Base-by-base conservation (phyloP, 2,888 invertebrate species). In the Tachina grossa region DNA sequence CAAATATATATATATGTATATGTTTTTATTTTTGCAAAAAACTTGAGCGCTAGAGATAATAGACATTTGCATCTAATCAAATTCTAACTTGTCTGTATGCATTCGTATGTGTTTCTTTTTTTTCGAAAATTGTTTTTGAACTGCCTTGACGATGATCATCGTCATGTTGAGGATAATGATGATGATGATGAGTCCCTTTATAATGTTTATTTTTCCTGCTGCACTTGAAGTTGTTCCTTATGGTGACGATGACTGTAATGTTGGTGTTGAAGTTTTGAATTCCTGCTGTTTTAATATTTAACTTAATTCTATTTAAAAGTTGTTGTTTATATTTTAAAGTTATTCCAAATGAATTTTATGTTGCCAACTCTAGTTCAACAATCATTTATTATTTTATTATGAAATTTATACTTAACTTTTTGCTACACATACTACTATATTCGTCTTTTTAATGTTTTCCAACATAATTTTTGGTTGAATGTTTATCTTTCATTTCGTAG, bases 251-350 rank as follows among this genome's bases (percentile, higher is more conserved):
- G 45, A 22, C 10, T 31, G 9, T 47, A 0, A 41, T 11, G 49
- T 41, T 59, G 68, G n/a, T 41, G 49, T 57, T 66, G 65, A 75
- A 75, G 75, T 77, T 78, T 49, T 31, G 51, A 59, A 41, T 49
- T 74, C 59, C 41, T 74, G 66, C 59, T 79, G 69, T 75, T 66
- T 55, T 63, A 74, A 65, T 66, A 72, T 80, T 74, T 72, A 31
- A 51, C 49, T 41, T 45, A 55, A 74, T 79, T 43, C 55, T 53
- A 55, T 69, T 49, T 68, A 16, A 76, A 74, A 71, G 82, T 69
- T 78, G 53, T 75, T 69, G 13, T 55, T 59, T 9, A 61, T 45
- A 22, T 80, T 69, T 39, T 31, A 39, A 45, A 55, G 16, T 61
- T 76, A n/a, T 77, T 68, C 45, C 51, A 76, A 76, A 45, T 66